A percentile compares a stretch with the other conserved stretches of the same genome.
phyloP scores from a whole-genome alignment of 2,888 invertebrate species.

The Lepidonotus clava region DNA sequence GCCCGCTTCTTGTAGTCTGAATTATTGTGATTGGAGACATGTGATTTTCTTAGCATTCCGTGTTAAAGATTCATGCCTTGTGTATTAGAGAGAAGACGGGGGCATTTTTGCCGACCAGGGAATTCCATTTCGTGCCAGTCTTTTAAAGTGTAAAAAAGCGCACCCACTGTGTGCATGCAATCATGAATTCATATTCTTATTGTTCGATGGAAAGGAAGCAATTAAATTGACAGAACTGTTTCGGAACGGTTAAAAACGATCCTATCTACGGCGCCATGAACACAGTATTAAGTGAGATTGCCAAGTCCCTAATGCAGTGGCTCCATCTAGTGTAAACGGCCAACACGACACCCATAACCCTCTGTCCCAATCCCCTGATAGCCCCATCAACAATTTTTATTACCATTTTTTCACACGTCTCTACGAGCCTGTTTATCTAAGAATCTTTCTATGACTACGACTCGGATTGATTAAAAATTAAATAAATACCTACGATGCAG shows the following conservation, averaged over 20 bases:
- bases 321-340: conserved; percentile 23
- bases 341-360: background rate
- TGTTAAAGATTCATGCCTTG: background rate
- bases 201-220: conserved; percentile 7
- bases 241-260: background rate
- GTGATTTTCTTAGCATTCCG: conserved; percentile 10
- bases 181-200: conserved; percentile 14
- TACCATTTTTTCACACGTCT: no score
- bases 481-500: no score
- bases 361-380: no score
- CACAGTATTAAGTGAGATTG: conserved; percentile 3
- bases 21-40: conserved; percentile 4
- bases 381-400: no score
- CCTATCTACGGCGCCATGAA: background rate
- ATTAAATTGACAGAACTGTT: conserved; percentile 7
- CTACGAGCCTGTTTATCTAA: no score
- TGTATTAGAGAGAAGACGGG: background rate
- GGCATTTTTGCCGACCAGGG: background rate
- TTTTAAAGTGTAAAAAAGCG: background rate
- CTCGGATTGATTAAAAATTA: no score
- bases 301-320: conserved; percentile 28
- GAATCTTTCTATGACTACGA: no score
- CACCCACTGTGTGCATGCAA: background rate
- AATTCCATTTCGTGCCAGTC: background rate
- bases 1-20: background rate